These are phyloP conservation scores for Pseudomugil tenellus DNA, from an alignment of 2,797 vertebrate species.

Conservation along the genomic window DNA sequence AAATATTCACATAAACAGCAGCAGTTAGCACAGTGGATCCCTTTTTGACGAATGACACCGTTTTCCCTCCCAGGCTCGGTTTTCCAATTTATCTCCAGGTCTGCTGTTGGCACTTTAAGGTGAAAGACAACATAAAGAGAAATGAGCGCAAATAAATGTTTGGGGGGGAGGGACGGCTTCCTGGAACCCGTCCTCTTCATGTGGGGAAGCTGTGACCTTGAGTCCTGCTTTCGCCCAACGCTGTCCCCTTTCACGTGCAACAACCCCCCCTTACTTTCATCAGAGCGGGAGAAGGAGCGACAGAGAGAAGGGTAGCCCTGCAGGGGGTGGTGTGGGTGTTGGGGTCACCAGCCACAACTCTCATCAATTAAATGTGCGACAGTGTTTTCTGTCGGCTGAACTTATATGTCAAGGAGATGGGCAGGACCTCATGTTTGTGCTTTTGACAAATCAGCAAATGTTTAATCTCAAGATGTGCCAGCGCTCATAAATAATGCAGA, in stretches of 20 bases:
- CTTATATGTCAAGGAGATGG: conserved; percentile 88
- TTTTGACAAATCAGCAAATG: conserved; percentile 94
- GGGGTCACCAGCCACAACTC: conserved; percentile 71
- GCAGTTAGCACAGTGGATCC: conserved; percentile 36
- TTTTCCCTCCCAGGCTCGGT: conserved; percentile 25
- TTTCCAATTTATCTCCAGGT: conserved; percentile 52
- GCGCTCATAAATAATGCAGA: conserved; percentile 90
- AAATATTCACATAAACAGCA: conserved; percentile 51
- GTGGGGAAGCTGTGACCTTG: conserved; percentile 78
- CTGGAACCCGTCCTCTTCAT: conserved; percentile 71
- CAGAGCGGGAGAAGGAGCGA: conserved; percentile 34
- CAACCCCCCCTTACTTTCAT: conserved; percentile 36
- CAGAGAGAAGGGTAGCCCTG: conserved; percentile 24
- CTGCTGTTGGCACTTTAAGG: conserved; percentile 65
- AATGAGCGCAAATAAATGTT: conserved; percentile 54
- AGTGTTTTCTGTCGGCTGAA: conserved; percentile 82
- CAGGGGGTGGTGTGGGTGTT: conserved; percentile 31
- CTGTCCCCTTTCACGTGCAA: conserved; percentile 36
- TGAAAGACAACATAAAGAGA: conserved; percentile 77
- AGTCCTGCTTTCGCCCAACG: conserved; percentile 53
- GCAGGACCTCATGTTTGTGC: conserved; percentile 87
- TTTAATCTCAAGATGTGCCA: conserved; percentile 89
- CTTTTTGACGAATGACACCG: conserved; percentile 50
- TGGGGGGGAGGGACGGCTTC: conserved; percentile 46
- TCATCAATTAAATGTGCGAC: conserved; percentile 87